Evolutionary conservation across 1,140 invertebrate genomes (phyloP).

Genomic region (Temnothorax curvispinosus): DNA sequence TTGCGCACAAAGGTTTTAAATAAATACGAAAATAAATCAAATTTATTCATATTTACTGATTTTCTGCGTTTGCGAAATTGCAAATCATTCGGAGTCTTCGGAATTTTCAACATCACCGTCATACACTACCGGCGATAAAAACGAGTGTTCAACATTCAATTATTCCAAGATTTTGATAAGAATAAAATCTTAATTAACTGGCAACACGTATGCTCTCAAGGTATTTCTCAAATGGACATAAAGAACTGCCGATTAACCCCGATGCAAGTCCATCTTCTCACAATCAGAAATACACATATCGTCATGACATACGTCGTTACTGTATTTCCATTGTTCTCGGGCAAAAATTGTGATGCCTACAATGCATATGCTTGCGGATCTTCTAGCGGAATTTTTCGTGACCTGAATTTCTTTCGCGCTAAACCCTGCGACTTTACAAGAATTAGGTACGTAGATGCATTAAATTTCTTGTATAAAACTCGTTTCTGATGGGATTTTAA

Average conservation of each 20-base stretch:
- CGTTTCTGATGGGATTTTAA: conserved; percentile 4
- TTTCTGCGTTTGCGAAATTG: background rate
- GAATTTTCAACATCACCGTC: background rate
- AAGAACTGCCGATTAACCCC: conserved; percentile 67
- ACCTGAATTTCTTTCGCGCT: conserved; percentile 30
- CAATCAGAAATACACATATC: conserved; percentile 1
- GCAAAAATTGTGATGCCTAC: conserved; percentile 33
- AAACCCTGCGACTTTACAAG: background rate
- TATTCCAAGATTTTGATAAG: background rate
- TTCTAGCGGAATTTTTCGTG: conserved; percentile 27
- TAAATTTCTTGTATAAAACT: conserved; percentile 1
- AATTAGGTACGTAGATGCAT: background rate
- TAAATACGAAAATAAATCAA: background rate
- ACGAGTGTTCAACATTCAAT: background rate
- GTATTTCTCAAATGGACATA: conserved; percentile 49
- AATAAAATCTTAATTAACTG: conserved; percentile 56
- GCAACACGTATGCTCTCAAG: background rate
- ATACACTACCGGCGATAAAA: background rate
- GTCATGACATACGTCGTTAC: background rate
- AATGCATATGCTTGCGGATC: conserved; percentile 53
- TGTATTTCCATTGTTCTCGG: conserved; percentile 51
- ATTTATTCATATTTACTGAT: background rate
- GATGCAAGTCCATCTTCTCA: conserved; percentile 40
- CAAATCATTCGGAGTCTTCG: background rate
- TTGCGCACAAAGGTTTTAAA: background rate